phyloP scores from a whole-genome alignment of 2,113 vertebrate species.

The Vulpes ferrilata region DNA sequence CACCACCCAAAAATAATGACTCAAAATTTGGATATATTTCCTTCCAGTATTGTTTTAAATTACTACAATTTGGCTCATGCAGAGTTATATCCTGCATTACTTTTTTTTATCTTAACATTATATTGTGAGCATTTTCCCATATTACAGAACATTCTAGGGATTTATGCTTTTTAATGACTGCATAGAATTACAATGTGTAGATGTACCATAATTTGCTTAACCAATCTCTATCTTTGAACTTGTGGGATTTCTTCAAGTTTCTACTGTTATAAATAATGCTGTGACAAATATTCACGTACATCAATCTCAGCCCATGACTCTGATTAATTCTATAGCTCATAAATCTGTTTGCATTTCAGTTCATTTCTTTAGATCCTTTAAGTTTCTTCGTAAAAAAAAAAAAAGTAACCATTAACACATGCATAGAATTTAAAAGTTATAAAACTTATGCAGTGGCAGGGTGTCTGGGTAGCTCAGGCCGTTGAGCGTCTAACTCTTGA shows the following conservation, averaged over 20 bases:
- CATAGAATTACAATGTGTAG: constrained; percentile 77
- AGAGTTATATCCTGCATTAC: constrained; percentile 65
- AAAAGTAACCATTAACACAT: constrained; percentile 48
- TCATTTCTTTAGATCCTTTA: constrained; percentile 49
- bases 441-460: neutral
- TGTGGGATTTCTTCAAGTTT: constrained; percentile 59
- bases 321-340: constrained; percentile 73
- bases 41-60: constrained; percentile 73
- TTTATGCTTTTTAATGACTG: constrained; percentile 78
- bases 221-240: constrained; percentile 65
- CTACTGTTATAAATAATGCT: constrained; percentile 60
- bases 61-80: constrained; percentile 61
- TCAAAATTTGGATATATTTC: constrained; percentile 60
- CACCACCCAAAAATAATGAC: constrained; percentile 66
- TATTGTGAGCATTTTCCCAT: constrained; percentile 66
- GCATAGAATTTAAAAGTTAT: constrained; percentile 55
- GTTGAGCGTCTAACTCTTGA: neutral
- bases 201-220: constrained; percentile 78
- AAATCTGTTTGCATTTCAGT: constrained; percentile 69
- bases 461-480: neutral
- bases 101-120: constrained; percentile 76
- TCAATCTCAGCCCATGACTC: constrained; percentile 64
- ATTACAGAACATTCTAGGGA: constrained; percentile 69
- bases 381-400: constrained; percentile 59
- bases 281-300: constrained; percentile 67